Base-by-base conservation (phyloP, 2,113 vertebrate genomes). In the Pteruthius melanotis region DNA sequence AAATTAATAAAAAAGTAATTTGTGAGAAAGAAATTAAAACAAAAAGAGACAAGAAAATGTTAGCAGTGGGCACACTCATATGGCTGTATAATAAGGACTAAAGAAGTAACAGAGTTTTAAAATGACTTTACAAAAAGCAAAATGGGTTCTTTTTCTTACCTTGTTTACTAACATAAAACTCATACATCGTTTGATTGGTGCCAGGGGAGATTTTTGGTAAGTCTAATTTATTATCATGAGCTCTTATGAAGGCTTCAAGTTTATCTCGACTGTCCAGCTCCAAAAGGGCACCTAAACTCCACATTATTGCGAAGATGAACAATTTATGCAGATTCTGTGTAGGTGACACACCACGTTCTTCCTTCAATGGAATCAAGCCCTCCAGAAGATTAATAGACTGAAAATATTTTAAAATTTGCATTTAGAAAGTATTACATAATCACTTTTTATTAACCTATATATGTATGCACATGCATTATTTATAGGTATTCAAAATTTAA, bases 381-480 rank as follows among this genome's bases (percentile, higher is more conserved):
- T 98, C 97, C 94, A 98, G 95, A 92, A 98, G 96, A 93, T 95
- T 98, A 92, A 98, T 94, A 63, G 98, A 98, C 98, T 98, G 95
- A 66, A 97, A 98, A 92, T 37, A 89, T 80, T 92, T 47, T 49
- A 94, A 93, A 94, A 87, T 28, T 61, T 60, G 4, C 2, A 15
- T 84, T 90, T 87, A 76, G 35, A 85, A 78, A 66, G 37, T 11
- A 83, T 33, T 49, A 56, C 3, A 72, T 11, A 60, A 52, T 57
- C 2, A 40, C 5, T 31, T 90, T 83, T 71, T 30, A 49, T 47
- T 78, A 80, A 45, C 15, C 45, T 45, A 49, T 10, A 49, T 3
- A 47, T 22, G 40, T 30, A 35, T 22, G 33, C 17, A 76, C 4
- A 27, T 56, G 12, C 23, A 30, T 71, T 79, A 68, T 52, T 75